Base-by-base conservation (phyloP, 2,888 invertebrate genomes). In the Sipha maydis region DNA sequence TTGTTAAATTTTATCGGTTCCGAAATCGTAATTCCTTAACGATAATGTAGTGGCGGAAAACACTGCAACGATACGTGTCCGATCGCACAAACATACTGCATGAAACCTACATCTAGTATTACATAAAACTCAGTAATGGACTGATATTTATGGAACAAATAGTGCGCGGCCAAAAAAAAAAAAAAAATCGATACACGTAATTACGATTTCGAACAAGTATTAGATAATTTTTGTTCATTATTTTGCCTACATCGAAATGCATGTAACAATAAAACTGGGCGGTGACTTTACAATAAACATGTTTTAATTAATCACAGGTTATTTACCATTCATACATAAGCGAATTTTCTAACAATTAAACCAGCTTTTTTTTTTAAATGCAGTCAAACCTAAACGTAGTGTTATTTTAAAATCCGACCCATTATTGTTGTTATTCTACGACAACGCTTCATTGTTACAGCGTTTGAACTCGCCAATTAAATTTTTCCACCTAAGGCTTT, bases 351-450 rank as follows among this genome's bases (percentile, higher is more conserved):
- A 38, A 61, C 38, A 38, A 48, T 48, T 48, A 14, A 14, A 41
- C 56, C 61, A 34, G 28, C 9, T 76, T 84, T 38, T 84, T 56
- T 38, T 71, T 76, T 61, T 2, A 38, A 76, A 61, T 48, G 14
- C 48, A 14, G 48, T 48, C 11, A 11, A 48, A 48, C 48, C 48
- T 48, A 48, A 14, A 1, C 48, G 3, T 41, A 28, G 9, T 34
- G 41, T 76, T 76, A n/a, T 76, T 84, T 28, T 76, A 76, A n/a
- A 84, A 84, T 41, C 61, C 61, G 61, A 61, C 38, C 84, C 61
- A 61, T 61, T 84, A 61, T 61, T 38, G 38, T 61, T 28, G 83
- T 84, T 75, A 61, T 75, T 25, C 38, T 28, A 75, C n/a, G 5
- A 17, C 31, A 31, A 31, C 28, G 71, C n/a, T 28, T 17, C 34